Evolutionary conservation across 2,888 invertebrate genomes (phyloP), one percentile per base, ranked within the genome.

Genomic region (Catocala nupta): DNA sequence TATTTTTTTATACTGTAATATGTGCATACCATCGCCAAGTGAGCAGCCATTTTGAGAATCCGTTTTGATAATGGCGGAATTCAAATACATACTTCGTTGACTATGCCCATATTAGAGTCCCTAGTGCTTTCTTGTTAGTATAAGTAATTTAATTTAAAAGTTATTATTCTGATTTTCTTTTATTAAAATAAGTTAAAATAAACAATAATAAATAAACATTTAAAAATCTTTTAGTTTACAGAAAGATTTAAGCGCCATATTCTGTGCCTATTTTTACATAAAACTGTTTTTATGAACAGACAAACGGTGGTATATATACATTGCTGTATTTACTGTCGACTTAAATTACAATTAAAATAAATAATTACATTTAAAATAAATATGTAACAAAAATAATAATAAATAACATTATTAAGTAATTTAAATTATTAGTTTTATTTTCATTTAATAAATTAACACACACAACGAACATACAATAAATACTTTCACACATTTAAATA

Each of bases 401-500:
- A 43, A 53, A 59, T 43, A 44, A 48, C 39, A 54, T 25, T 25
- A 25, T 25, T 25, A 25, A 25, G 16, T 25, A 39, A 36, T 39
- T 33, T 12, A 10, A 10, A 16, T 50, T 25, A 47, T 10, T 44
- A 36, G 13, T 49, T 34, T 44, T 53, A 58, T 39, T 42, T 55
- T 42, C 16, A 44, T 39, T 58, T 48, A 11, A 12, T 55, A 42
- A 52, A 53, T 39, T 33, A 34, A 7, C 36, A 59, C 34, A 52
- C 60, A 39, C 25, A 48, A 45, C 75, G 62, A n/a, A 5, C 69
- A 55, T 9, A 51, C 78, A 70, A 87, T 89, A 89, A 90, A 83
- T 88, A 90, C 90, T 85, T 73, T 77, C 85, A 85, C 63, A 71
- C 87, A 49, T 52, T 53, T 65, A 63, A 75, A 77, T 53, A 60